Percentiles rank a stretch among this genome's conserved stretches.
phyloP scores from a whole-genome alignment of 2,888 invertebrate genomes.

The Adelognathus sp. region DNA sequence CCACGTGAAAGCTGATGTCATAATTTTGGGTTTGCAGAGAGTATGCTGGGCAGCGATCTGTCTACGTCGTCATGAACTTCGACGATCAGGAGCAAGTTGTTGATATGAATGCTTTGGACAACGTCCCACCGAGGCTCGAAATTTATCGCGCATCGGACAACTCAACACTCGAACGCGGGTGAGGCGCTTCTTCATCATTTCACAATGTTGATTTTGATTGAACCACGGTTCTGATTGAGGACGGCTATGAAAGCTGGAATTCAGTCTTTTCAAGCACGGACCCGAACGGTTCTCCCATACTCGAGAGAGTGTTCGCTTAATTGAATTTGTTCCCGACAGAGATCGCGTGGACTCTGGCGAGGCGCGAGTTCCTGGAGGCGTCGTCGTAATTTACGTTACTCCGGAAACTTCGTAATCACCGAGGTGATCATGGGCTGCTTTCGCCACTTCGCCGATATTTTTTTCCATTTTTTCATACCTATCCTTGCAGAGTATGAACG shows the following conservation, averaged over 20 bases:
- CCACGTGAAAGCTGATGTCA: background rate
- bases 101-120: constrained; percentile 83
- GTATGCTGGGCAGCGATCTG: constrained; percentile 75
- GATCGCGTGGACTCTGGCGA: constrained; percentile 15
- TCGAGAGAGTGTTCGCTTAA: background rate
- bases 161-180: constrained; percentile 54
- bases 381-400: constrained; percentile 50
- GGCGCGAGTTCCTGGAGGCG: constrained; percentile 41
- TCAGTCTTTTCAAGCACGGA: background rate
- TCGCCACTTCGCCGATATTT: constrained; percentile 4
- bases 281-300: background rate
- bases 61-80: constrained; percentile 83
- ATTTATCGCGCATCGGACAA: constrained; percentile 81
- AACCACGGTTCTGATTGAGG: too few species aligned
- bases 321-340: constrained; percentile 33
- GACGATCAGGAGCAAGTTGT: constrained; percentile 82
- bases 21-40: constrained; percentile 75
- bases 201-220: too few species aligned
- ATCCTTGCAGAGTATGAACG: constrained; percentile 13
- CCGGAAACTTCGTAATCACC: constrained; percentile 20
- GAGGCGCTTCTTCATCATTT: constrained; percentile 15
- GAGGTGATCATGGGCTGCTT: constrained; percentile 2
- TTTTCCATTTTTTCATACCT: background rate
- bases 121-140: constrained; percentile 80
- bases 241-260: too few species aligned